Base-by-base conservation (phyloP, 1,140 invertebrate species). In the Drosophila parvula region DNA sequence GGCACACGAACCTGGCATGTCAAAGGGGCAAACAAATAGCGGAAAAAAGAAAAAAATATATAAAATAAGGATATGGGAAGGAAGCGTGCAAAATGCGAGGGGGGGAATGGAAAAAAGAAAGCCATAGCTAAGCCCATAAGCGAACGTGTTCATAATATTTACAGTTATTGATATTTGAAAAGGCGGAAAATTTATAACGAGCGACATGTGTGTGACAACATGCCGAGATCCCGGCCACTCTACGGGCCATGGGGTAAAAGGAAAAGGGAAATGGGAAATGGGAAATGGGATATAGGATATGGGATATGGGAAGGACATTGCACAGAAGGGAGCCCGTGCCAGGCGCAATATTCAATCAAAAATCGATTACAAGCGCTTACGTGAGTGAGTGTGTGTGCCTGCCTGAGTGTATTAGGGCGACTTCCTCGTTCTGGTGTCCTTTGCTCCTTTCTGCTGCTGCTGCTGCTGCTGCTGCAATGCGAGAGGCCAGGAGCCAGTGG, bases 131-230 rank as follows among this genome's bases (percentile, higher is more conserved):
- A 89, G 80, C 84, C 78, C 67, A 89, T 89, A 89, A 89, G 79
- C 70, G 86, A 86, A 90, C 90, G 90, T 91, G 90, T 91, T 91
- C 90, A 91, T 91, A 91, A 91, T 91, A 91, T 91, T 91, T 91
- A 90, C 86, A 85, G 90, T 91, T 91, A 91, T 91, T 91, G 90
- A 91, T 91, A 91, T 91, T 91, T 91, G 90, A 91, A 91, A 91
- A 91, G 85, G 90, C 90, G 90, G 90, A 91, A 91, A 91, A 90
- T 91, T 90, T 91, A 88, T 91, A 91, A 90, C 86, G 71, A 84
- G 84, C 83, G 88, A 91, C 90, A 91, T 91, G 82, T 91, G 90
- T 89, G 85, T 84, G 84, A 89, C 84, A 89, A 89, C 80, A 84
- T 78, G 77, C 81, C 75, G 61, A 60, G 51, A 38, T 55, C 51